These are phyloP conservation scores for Nyctibius grandis DNA, from an alignment of 2,797 vertebrate genomes.

Conservation along the genomic window DNA sequence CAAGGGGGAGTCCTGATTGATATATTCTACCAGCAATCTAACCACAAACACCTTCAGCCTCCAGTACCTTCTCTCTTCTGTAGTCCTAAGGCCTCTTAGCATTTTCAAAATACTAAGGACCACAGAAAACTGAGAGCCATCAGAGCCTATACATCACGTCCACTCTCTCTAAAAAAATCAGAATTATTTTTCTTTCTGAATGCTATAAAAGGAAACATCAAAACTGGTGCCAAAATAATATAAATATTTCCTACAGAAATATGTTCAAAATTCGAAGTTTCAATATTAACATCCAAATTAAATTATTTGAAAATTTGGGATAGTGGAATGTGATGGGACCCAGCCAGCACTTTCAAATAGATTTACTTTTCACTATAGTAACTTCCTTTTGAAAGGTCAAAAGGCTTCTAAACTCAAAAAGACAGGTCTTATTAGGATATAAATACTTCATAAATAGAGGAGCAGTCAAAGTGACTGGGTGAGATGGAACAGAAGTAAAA, in stretches of 20 bases:
- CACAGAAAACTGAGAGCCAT: not conserved
- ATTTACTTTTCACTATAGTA: not conserved
- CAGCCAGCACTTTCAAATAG: not conserved
- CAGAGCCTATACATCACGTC: not conserved
- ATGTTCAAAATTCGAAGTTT: not conserved
- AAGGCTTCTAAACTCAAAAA: not conserved
- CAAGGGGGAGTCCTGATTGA: fast-evolving
- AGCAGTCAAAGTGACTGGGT: not conserved
- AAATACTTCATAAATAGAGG: not conserved
- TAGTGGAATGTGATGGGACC: not conserved
- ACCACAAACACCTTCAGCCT: not conserved
- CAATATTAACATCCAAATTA: not conserved
- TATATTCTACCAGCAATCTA: not conserved
- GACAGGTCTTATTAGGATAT: not conserved
- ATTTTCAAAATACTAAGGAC: not conserved
- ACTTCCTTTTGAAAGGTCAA: not conserved
- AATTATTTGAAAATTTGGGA: not conserved
- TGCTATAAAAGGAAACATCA: not conserved
- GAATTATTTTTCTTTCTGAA: not conserved
- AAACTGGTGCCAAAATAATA: not conserved
- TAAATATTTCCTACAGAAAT: not conserved
- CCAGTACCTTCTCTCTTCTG: not conserved
- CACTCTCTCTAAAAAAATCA: not conserved
- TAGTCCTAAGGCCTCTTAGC: not conserved
- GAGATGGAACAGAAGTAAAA: not conserved